phyloP scores from a whole-genome alignment of 2,888 invertebrate genomes.

The Plagodis dolabraria region DNA sequence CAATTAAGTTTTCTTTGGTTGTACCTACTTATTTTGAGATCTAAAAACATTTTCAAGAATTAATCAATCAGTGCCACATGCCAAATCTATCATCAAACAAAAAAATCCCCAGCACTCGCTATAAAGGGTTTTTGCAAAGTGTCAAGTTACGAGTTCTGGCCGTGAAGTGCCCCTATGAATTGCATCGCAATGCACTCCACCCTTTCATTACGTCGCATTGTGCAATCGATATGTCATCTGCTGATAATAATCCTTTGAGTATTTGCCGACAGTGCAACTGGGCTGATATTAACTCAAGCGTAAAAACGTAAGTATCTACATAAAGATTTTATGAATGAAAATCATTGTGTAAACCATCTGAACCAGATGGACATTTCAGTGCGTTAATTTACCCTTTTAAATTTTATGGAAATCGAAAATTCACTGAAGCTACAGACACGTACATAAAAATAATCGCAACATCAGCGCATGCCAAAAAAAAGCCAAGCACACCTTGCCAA shows the following conservation, averaged over 20 bases:
- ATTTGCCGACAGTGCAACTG: slow-evolving; percentile 60
- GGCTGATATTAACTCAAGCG: slow-evolving; percentile 9
- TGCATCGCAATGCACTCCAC: slow-evolving; percentile 79
- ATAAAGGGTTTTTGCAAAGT: slow-evolving; percentile 61
- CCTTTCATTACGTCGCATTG: slow-evolving; percentile 75
- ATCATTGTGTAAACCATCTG: not conserved
- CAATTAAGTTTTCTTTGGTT: too few relatives aligned
- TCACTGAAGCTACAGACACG: too few relatives aligned
- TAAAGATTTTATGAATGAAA: slow-evolving; percentile 12
- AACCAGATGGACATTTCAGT: too few relatives aligned
- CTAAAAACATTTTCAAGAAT: slow-evolving; percentile 3
- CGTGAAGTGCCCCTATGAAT: slow-evolving; percentile 80
- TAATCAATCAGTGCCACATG: slow-evolving; percentile 17
- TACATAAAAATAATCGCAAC: slow-evolving; percentile 16
- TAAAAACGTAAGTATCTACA: slow-evolving; percentile 6
- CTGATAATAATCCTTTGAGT: slow-evolving; percentile 64
- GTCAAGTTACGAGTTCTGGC: slow-evolving; percentile 71
- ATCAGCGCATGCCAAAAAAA: slow-evolving; percentile 61
- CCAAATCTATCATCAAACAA: slow-evolving; percentile 47
- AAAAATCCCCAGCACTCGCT: slow-evolving; percentile 57
- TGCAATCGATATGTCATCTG: slow-evolving; percentile 81
- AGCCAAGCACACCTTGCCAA: slow-evolving; percentile 63
- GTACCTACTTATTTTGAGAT: too few relatives aligned
- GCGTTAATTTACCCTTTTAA: too few relatives aligned
- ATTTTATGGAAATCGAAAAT: too few relatives aligned